Conservation (phyloP, 1,140 invertebrate genomes). For the Maconellicoccus hirsutus region DNA sequence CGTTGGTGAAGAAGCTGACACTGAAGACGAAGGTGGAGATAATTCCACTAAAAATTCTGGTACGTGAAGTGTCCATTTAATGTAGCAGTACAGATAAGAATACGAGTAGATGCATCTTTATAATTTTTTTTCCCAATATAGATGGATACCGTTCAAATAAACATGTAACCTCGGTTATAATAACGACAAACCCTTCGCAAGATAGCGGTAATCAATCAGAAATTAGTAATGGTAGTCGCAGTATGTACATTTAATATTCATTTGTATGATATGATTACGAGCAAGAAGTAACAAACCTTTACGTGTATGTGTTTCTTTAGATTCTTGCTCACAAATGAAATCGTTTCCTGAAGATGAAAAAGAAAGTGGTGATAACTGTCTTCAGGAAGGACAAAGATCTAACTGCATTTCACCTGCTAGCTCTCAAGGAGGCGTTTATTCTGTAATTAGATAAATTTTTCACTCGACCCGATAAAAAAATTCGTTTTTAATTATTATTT, state of each 20-base stretch:
- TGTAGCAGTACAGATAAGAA: no score
- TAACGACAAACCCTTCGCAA: slow-evolving; percentile 39
- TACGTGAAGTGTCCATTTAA: not conserved
- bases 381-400: slow-evolving; percentile 38
- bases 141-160: not conserved
- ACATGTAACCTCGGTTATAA: slow-evolving; percentile 30
- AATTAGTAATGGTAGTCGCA: slow-evolving; percentile 19
- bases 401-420: slow-evolving; percentile 65
- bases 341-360: slow-evolving; percentile 25
- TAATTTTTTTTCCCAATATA: no score
- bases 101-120: no score
- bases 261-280: not conserved
- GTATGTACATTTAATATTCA: not conserved
- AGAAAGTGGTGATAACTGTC: slow-evolving; percentile 10
- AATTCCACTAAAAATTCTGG: slow-evolving; percentile 24
- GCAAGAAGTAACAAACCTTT: not conserved
- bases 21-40: slow-evolving; percentile 30
- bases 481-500: not conserved
- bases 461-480: not conserved
- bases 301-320: not conserved
- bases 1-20: slow-evolving; percentile 28
- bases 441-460: slow-evolving; percentile 42
- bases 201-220: slow-evolving; percentile 36
- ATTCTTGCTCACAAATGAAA: slow-evolving; percentile 15
- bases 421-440: slow-evolving; percentile 76